Conservation (phyloP, 92 coral and sea anemone species). For the Umimayanthus chanpuru region DNA sequence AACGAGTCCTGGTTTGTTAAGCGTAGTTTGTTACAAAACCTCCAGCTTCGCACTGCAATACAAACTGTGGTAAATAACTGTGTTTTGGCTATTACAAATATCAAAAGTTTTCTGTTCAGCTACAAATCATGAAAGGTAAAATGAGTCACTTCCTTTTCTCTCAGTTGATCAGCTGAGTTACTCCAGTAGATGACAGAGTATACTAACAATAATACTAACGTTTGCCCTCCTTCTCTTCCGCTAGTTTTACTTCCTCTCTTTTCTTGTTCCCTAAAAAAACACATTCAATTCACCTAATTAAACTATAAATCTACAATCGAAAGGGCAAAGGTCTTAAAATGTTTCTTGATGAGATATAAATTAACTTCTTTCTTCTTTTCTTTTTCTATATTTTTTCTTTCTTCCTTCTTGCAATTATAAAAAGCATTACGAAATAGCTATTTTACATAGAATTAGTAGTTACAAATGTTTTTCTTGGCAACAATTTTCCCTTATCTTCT, state of each 20-base stretch:
- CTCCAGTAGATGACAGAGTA: neutral
- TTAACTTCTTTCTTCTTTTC: neutral
- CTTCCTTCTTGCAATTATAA: neutral
- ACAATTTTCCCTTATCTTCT: neutral
- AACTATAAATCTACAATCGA: neutral
- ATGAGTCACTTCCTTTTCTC: neutral
- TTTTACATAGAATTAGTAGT: neutral
- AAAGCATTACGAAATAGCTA: neutral
- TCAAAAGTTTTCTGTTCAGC: neutral
- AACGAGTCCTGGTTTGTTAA: too few species aligned
- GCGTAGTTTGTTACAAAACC: neutral
- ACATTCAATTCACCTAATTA: neutral
- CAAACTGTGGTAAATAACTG: neutral
- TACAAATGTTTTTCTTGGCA: too few species aligned
- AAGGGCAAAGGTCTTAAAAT: neutral
- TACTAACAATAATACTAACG: constrained; percentile 25
- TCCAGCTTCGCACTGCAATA: neutral
- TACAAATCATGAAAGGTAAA: too few species aligned
- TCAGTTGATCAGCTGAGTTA: too few species aligned
- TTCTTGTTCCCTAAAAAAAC: constrained; percentile 17
- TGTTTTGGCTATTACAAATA: too few species aligned
- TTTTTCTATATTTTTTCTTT: too few species aligned
- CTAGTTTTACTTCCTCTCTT: constrained; percentile 8
- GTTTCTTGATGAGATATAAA: neutral
- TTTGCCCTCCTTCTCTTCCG: constrained; percentile 1